Evolutionary conservation across 2,888 invertebrate genomes (phyloP).

Genomic region (Serrognathus titanus): DNA sequence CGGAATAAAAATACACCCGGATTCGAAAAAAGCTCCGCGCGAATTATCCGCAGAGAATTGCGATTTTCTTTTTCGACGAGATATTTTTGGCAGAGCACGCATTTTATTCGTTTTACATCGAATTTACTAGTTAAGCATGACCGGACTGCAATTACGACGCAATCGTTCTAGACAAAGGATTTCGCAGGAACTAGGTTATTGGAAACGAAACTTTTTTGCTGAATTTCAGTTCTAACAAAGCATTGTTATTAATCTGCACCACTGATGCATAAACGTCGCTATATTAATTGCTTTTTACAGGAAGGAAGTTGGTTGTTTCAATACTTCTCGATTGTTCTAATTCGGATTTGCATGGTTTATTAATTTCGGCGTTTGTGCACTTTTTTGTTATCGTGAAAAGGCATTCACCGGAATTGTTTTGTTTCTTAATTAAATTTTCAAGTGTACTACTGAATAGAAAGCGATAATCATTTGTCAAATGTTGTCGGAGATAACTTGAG

Average conservation of each 20-base stretch:
- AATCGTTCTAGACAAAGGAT: background rate
- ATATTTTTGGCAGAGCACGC: background rate
- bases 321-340: no score
- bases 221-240: background rate
- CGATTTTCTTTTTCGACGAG: background rate
- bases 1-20: background rate
- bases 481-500: background rate
- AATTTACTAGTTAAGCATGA: background rate
- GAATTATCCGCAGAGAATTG: background rate
- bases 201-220: background rate
- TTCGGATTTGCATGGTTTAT: no score
- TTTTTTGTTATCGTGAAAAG: no score
- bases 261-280: background rate
- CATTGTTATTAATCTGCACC: conserved; percentile 1
- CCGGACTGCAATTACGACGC: background rate
- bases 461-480: background rate
- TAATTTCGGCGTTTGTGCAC: no score
- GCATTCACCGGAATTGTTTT: no score
- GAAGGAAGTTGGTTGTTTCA: no score
- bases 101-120: background rate
- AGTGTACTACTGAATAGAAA: background rate
- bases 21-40: background rate
- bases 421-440: no score
- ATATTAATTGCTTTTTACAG: background rate
- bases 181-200: conserved; percentile 1